Percentiles rank a stretch among this genome's conserved stretches.
phyloP scores from a whole-genome alignment of 2,797 vertebrate species.

The Hozukius guyotensis region DNA sequence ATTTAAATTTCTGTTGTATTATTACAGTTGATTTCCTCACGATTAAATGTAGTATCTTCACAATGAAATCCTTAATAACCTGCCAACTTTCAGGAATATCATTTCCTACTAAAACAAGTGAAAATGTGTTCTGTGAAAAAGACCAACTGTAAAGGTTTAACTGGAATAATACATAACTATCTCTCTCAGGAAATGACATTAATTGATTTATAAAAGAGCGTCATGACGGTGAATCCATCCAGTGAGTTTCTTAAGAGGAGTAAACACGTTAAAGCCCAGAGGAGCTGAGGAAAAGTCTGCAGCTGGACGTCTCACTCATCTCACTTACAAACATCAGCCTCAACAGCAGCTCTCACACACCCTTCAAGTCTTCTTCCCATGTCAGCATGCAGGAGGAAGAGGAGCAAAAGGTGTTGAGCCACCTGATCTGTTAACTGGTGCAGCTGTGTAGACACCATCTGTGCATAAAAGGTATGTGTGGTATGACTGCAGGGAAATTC shows the following conservation, averaged over 20 bases:
- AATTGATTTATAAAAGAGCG: too few relatives aligned
- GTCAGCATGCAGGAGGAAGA: conserved; percentile 21
- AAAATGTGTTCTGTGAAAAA: not conserved
- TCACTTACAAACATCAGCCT: not conserved
- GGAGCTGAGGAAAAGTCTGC: conserved; percentile 1
- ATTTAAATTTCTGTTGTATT: not conserved
- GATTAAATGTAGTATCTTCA: not conserved
- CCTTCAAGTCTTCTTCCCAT: conserved; percentile 1
- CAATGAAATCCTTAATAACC: not conserved
- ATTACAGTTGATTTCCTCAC: not conserved
- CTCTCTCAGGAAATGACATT: not conserved
- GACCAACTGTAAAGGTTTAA: not conserved
- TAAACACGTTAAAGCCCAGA: not conserved
- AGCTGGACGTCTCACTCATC: conserved; percentile 35
- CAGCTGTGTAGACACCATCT: conserved; percentile 39
- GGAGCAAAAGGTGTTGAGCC: conserved; percentile 40
- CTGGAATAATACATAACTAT: not conserved
- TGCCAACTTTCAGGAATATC: not conserved
- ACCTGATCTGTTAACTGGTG: conserved; percentile 38
- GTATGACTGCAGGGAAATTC: conserved; percentile 40
- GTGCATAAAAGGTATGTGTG: conserved; percentile 62
- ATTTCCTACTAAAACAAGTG: too few relatives aligned
- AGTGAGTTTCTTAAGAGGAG: not conserved
- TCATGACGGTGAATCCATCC: too few relatives aligned
- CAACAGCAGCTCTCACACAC: conserved; percentile 2